Evolutionary conservation across 2,888 invertebrate genomes (phyloP).

Genomic region (Sinotaia quadrata): DNA sequence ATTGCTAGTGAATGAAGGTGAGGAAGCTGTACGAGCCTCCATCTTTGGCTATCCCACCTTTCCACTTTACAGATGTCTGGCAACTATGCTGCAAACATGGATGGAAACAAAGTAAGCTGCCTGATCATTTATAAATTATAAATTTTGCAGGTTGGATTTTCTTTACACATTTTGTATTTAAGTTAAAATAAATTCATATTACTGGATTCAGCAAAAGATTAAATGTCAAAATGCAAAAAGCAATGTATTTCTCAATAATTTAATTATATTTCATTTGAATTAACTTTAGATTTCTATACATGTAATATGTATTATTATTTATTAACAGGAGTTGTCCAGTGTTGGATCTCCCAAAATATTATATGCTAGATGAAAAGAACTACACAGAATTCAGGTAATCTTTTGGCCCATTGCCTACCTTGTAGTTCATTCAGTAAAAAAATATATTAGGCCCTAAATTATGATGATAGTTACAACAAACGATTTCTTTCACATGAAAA

Average conservation of each 20-base stretch:
- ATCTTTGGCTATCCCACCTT: slow-evolving; percentile 65
- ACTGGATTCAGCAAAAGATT: no score
- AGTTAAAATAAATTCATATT: no score
- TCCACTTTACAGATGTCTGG: slow-evolving; percentile 63
- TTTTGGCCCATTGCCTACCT: no score
- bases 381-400: slow-evolving; percentile 64
- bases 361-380: slow-evolving; percentile 65
- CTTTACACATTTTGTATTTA: no score
- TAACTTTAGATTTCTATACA: neutral
- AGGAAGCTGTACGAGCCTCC: slow-evolving; percentile 40
- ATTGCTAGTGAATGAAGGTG: slow-evolving; percentile 41
- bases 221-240: neutral
- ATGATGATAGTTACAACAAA: no score
- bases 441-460: no score
- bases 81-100: slow-evolving; percentile 60
- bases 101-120: slow-evolving; percentile 53
- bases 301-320: neutral
- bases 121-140: no score
- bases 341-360: slow-evolving; percentile 64
- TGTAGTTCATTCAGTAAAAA: no score
- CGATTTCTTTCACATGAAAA: no score
- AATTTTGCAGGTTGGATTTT: no score
- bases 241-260: neutral
- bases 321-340: slow-evolving; percentile 61
- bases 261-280: neutral